Conservation (phyloP, 1,140 invertebrate species). For the Centruroides sculpturatus region DNA sequence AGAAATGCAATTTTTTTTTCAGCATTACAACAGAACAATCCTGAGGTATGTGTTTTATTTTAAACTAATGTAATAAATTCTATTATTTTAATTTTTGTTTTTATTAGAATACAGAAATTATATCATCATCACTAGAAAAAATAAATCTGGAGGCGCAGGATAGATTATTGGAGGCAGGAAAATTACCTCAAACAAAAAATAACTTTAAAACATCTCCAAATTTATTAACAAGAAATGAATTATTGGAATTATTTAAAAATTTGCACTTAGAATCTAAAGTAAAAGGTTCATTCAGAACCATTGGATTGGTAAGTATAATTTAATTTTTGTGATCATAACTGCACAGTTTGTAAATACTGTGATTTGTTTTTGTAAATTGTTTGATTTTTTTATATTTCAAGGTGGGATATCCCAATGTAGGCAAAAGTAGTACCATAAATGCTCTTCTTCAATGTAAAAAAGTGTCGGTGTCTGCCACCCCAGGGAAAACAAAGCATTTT, state of each 20-base stretch:
- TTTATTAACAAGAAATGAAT: slow-evolving; percentile 22
- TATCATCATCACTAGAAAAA: no score
- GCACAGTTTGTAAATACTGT: background rate
- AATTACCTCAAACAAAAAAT: background rate
- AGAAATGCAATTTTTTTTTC: slow-evolving; percentile 71
- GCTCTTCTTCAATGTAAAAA: slow-evolving; percentile 77
- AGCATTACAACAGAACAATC: slow-evolving; percentile 36
- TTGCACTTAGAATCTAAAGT: slow-evolving; percentile 41
- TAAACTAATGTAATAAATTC: no score
- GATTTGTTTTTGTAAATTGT: background rate
- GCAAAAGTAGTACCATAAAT: slow-evolving; percentile 98
- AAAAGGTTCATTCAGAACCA: slow-evolving; percentile 45
- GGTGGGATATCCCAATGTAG: slow-evolving; percentile 97
- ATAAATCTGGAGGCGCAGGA: no score
- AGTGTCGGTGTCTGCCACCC: slow-evolving; percentile 88
- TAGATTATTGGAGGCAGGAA: background rate
- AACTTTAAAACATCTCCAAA: background rate
- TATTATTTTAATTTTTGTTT: no score
- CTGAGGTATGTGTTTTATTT: slow-evolving; percentile 14
- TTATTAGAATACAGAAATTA: no score
- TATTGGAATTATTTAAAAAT: slow-evolving; percentile 47
- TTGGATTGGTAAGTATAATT: slow-evolving; percentile 52
- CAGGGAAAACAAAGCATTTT: slow-evolving; percentile 90
- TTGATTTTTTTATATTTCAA: slow-evolving; percentile 12
- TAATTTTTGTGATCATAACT: background rate